Percentiles rank a stretch among this genome's conserved stretches.
phyloP scores from a whole-genome alignment of 1,140 invertebrate species.

The Solenopsis fugax region DNA sequence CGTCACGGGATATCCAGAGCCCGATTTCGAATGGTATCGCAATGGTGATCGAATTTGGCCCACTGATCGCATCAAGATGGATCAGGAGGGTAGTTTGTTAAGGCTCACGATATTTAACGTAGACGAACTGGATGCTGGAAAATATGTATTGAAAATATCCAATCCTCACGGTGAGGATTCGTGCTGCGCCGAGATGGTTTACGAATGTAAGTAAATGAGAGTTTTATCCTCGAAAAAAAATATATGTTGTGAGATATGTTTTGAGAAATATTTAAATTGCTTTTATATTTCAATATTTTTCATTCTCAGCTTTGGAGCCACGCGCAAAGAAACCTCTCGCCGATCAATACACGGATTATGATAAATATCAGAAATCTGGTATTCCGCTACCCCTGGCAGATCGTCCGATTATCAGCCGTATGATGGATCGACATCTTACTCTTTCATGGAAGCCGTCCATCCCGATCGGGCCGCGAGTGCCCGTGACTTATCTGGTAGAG shows the following conservation, averaged over 20 bases:
- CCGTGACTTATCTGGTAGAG: conserved; percentile 97
- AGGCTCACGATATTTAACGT: conserved; percentile 92
- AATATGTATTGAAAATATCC: conserved; percentile 93
- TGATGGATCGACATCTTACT: conserved; percentile 94
- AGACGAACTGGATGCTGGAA: conserved; percentile 92
- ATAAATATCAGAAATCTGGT: conserved; percentile 93
- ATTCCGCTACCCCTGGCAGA: conserved; percentile 94
- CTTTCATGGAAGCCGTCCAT: conserved; percentile 97
- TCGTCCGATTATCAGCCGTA: conserved; percentile 94
- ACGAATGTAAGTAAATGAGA: conserved; percentile 90
- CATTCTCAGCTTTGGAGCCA: conserved; percentile 89
- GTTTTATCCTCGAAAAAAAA: neutral
- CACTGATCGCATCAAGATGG: conserved; percentile 93
- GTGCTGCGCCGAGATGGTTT: conserved; percentile 93
- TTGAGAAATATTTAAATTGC: neutral
- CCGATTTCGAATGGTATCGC: conserved; percentile 94
- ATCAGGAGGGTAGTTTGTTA: conserved; percentile 93
- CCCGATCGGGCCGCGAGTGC: conserved; percentile 91
- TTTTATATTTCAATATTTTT: neutral
- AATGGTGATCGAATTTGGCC: conserved; percentile 93
- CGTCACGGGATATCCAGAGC: conserved; percentile 93
- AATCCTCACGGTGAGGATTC: conserved; percentile 94
- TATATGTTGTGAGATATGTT: neutral
- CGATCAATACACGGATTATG: conserved; percentile 94
- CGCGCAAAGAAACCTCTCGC: conserved; percentile 90